phyloP scores from a whole-genome alignment of 2,888 invertebrate genomes.

The Melanostoma mellinum region DNA sequence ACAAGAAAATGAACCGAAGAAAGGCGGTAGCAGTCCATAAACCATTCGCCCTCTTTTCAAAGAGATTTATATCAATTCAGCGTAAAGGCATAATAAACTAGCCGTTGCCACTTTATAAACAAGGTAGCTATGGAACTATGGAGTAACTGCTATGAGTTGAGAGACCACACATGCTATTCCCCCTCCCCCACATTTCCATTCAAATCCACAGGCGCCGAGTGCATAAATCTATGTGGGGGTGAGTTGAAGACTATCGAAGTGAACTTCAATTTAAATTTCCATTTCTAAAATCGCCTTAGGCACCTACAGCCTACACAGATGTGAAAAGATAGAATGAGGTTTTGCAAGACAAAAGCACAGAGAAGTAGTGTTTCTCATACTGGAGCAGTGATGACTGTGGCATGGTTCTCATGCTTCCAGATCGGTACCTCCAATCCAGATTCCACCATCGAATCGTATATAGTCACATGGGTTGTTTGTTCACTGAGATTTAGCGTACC shows the following conservation, averaged over 20 bases:
- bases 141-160: background rate
- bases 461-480: conserved; percentile 21
- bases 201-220: background rate
- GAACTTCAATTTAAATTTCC: conserved; percentile 17
- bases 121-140: background rate
- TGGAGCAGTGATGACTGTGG: conserved; percentile 9
- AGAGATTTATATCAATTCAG: conserved; percentile 7
- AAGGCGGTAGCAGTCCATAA: background rate
- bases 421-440: conserved; percentile 51
- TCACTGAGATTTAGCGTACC: conserved; percentile 1
- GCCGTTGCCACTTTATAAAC: background rate
- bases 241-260: background rate
- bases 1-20: background rate
- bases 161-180: conserved; percentile 27
- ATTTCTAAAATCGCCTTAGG: background rate
- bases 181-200: background rate
- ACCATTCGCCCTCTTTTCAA: conserved; percentile 1
- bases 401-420: conserved; percentile 61
- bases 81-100: too few relatives aligned
- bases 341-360: background rate
- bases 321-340: background rate
- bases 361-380: conserved; percentile 1
- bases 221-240: conserved; percentile 10
- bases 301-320: background rate
- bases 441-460: conserved; percentile 3